Evolutionary conservation across 2,113 vertebrate genomes (phyloP), one percentile per base, ranked within the genome.

Genomic region (Agapornis roseicollis): DNA sequence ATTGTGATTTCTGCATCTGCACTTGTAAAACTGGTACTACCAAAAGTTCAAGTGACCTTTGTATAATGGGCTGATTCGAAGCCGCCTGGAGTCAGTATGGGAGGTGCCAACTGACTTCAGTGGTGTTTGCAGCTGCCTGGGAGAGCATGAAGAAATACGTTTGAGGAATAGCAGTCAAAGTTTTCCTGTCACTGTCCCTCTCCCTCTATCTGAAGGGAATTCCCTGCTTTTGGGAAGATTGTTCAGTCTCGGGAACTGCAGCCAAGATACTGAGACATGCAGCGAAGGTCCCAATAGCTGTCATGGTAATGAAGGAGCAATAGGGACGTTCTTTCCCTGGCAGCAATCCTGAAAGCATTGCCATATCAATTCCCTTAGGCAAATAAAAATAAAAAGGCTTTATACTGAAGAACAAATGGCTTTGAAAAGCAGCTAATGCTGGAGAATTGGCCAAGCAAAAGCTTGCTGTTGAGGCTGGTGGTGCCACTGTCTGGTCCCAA

Each of bases 161-260:
- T 1, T 82, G 44, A 82, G 73, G 61, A 90, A 53, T n/a, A 69
- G 11, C 58, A 89, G 61, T 56, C 31, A n/a, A 6, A 79, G 80
- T 60, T 64, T 81, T 69, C 80, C 93, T 41, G 31, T 76, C 86
- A 31, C 14, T 2, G 80, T 70, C 64, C 50, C 55, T 69, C 39
- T 53, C 29, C 55, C 68, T 70, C 68, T 68, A 77, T 88, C 80
- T 33, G 1, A 60, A 84, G 91, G 85, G 91, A 95, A 85, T 88
- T 93, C 93, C 95, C 90, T 96, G 83, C 50, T 7, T 93, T 95
- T 93, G 72, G 93, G 80, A 92, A 86, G 80, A 76, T 52, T 90
- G 71, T 78, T 93, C n/a, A 47, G 80, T 46, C 85, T 91, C 2
- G 0, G 85, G 89, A 91, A 46, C n/a, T 8, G 71, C 80, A 91